Percentiles rank a stretch among this genome's conserved stretches.
phyloP scores from a whole-genome alignment of 92 coral and sea anemone genomes.

The Palythoa grandiflora region DNA sequence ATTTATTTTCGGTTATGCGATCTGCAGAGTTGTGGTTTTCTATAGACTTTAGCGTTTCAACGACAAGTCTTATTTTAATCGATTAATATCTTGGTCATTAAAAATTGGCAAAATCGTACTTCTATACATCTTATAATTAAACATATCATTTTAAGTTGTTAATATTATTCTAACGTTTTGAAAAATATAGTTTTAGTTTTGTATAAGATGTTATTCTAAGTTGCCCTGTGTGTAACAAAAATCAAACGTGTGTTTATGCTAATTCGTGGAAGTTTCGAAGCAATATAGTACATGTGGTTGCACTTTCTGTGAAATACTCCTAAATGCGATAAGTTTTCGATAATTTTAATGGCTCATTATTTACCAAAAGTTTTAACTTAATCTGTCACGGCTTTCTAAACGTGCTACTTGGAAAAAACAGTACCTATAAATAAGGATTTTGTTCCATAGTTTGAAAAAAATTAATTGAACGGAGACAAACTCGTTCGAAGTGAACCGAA shows the following conservation, averaged over 20 bases:
- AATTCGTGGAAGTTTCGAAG: constrained; percentile 10
- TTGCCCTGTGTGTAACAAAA: background rate
- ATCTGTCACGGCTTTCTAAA: background rate
- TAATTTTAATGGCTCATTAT: background rate
- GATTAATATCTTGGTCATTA: background rate
- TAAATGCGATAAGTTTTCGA: background rate
- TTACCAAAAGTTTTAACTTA: no score
- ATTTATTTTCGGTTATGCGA: background rate
- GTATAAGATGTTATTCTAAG: background rate
- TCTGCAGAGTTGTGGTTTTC: background rate
- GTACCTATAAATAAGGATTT: no score
- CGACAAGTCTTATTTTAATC: background rate
- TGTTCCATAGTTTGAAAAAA: no score
- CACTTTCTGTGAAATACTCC: background rate
- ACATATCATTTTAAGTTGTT: no score
- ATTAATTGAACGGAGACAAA: no score
- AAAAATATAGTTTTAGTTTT: background rate
- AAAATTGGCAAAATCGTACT: no score
- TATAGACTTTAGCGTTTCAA: no score
- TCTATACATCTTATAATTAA: no score
- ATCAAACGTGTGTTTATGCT: background rate
- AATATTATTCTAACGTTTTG: no score
- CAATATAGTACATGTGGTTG: background rate
- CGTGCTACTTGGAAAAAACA: background rate
- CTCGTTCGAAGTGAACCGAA: background rate